phyloP scores from a whole-genome alignment of 1,140 invertebrate species.

The Diachasmimorpha longicaudata region DNA sequence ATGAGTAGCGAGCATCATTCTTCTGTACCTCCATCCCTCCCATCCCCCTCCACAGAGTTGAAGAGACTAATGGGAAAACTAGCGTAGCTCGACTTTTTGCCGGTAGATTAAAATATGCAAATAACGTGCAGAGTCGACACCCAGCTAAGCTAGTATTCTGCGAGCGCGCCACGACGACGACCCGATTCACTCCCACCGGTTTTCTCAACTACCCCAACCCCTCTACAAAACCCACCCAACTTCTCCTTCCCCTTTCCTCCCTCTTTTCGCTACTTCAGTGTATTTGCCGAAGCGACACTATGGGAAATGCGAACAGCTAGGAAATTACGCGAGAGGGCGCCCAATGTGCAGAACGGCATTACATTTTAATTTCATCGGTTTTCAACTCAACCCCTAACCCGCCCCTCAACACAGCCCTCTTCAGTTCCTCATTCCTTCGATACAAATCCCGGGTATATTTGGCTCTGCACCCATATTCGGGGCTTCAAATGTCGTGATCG shows the following conservation, averaged over 20 bases:
- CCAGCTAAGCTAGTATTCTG: conserved; percentile 30
- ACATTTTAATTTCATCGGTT: conserved; percentile 45
- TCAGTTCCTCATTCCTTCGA: background rate
- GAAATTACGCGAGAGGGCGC: conserved; percentile 28
- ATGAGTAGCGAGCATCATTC: background rate
- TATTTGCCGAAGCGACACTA: conserved; percentile 18
- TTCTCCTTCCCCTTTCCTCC: background rate
- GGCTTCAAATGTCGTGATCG: background rate
- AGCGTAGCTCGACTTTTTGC: conserved; percentile 40
- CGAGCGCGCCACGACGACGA: background rate
- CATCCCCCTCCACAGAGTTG: background rate
- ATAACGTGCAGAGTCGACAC: conserved; percentile 37
- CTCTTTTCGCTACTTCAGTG: background rate
- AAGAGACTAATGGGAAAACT: conserved; percentile 42
- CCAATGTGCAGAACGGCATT: conserved; percentile 35
- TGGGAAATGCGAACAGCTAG: background rate
- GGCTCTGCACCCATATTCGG: background rate
- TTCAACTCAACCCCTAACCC: background rate
- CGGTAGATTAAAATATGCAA: conserved; percentile 51
- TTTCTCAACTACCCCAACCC: background rate
- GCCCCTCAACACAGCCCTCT: background rate
- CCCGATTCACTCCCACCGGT: conserved; percentile 21
- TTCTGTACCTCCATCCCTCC: background rate
- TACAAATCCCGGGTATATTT: background rate
- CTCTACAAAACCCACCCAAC: background rate